Evolutionary conservation across 2,888 invertebrate genomes (phyloP).

Genomic region (Acrobasis consociella): DNA sequence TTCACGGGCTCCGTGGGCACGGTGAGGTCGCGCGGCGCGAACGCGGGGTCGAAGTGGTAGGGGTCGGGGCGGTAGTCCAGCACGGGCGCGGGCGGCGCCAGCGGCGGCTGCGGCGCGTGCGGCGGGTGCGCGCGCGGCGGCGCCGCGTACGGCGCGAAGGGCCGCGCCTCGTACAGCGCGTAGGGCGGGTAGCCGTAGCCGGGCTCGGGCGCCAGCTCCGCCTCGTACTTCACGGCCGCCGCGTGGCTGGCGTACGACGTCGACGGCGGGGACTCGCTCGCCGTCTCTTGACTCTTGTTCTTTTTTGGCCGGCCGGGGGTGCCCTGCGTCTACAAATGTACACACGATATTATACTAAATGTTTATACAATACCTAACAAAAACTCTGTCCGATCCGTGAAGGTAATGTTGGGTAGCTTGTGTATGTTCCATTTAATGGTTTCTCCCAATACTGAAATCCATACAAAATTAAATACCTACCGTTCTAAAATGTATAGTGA

Average conservation of each 20-base stretch:
- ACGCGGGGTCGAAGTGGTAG: conserved; percentile 57
- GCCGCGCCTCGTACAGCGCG: conserved; percentile 39
- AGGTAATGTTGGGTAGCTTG: no score
- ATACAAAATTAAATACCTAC: no score
- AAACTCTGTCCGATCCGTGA: no score
- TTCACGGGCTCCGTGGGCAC: conserved; percentile 60
- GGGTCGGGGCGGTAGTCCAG: conserved; percentile 68
- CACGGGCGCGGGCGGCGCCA: conserved; percentile 40
- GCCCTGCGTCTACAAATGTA: conserved; percentile 56
- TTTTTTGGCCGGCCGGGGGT: conserved; percentile 74
- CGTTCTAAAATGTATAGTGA: no score
- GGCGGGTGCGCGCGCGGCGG: conserved; percentile 43
- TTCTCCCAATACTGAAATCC: no score
- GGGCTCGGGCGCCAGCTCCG: conserved; percentile 48
- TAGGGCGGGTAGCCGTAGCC: conserved; percentile 58
- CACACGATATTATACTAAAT: not conserved
- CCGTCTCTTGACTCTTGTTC: conserved; percentile 62
- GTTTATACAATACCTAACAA: not conserved
- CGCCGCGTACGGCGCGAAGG: conserved; percentile 40
- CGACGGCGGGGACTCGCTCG: conserved; percentile 65
- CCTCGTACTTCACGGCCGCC: conserved; percentile 61
- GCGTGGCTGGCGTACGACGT: conserved; percentile 62
- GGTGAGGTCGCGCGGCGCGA: conserved; percentile 60
- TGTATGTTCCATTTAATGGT: no score
- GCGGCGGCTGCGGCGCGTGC: conserved; percentile 34